Evolutionary conservation across 2,113 vertebrate genomes (phyloP).

Genomic region (Plecturocebus donacophilus): DNA sequence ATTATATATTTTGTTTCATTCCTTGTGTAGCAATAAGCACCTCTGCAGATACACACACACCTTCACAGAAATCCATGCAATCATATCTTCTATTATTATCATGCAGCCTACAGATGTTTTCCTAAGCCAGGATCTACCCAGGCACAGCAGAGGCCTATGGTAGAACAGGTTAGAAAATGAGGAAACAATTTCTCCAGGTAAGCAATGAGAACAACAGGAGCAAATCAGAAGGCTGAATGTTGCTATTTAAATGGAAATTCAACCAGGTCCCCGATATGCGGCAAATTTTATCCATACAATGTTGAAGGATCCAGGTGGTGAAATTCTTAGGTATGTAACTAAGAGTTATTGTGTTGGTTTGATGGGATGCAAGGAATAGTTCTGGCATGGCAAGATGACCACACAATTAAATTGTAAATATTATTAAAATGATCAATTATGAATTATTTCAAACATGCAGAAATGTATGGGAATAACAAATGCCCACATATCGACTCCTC

Average conservation of each 20-base stretch:
- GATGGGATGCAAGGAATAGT: neutral
- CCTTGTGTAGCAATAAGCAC: neutral
- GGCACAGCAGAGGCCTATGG: slow-evolving; percentile 15
- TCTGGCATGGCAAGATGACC: neutral
- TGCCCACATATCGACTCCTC: neutral
- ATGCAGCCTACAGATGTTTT: slow-evolving; percentile 28
- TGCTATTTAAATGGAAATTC: slow-evolving; percentile 67
- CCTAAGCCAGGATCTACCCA: neutral
- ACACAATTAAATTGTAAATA: neutral
- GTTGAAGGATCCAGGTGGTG: neutral
- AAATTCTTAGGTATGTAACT: neutral
- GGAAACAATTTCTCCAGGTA: slow-evolving; percentile 56
- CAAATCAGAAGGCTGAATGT: slow-evolving; percentile 47
- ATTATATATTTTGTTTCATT: slow-evolving; percentile 2
- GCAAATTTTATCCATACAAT: neutral
- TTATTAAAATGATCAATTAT: slow-evolving; percentile 30
- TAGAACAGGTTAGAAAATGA: slow-evolving; percentile 31
- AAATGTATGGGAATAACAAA: neutral
- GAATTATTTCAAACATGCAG: slow-evolving; percentile 13
- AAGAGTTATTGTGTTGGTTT: neutral
- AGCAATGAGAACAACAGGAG: slow-evolving; percentile 65
- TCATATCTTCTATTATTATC: slow-evolving; percentile 47
- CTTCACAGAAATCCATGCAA: neutral
- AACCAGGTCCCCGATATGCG: neutral
- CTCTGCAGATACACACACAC: neutral